Evolutionary conservation across 35 echinoderm and acorn worm species (phyloP).

Genomic region (Chiridota heheva): DNA sequence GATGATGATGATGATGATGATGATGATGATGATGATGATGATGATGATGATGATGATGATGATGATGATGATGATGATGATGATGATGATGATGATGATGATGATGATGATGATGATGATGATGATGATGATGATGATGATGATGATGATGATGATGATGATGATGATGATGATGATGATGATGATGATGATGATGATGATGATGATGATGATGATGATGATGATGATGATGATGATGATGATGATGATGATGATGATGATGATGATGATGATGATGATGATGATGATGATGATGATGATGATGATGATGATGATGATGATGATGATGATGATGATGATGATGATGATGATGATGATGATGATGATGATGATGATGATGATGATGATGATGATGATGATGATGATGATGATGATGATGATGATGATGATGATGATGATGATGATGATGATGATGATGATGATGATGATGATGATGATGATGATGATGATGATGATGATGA

Average conservation of each 20-base stretch:
- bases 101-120: background rate
- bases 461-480: background rate
- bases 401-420: too few species aligned
- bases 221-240: background rate
- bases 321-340: slow-evolving; percentile 1
- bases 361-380: slow-evolving; percentile 6
- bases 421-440: slow-evolving; percentile 15
- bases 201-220: background rate
- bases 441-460: slow-evolving; percentile 4
- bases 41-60: background rate
- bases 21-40: background rate
- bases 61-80: background rate
- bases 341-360: slow-evolving; percentile 6
- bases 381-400: slow-evolving; percentile 6
- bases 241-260: background rate
- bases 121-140: background rate
- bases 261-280: background rate
- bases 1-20: background rate
- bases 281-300: background rate
- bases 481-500: slow-evolving; percentile 12
- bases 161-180: background rate
- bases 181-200: background rate
- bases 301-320: background rate
- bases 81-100: background rate
- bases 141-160: background rate